Evolutionary conservation across 2,888 invertebrate genomes (phyloP).

Genomic region (Micoletzkya japonica): DNA sequence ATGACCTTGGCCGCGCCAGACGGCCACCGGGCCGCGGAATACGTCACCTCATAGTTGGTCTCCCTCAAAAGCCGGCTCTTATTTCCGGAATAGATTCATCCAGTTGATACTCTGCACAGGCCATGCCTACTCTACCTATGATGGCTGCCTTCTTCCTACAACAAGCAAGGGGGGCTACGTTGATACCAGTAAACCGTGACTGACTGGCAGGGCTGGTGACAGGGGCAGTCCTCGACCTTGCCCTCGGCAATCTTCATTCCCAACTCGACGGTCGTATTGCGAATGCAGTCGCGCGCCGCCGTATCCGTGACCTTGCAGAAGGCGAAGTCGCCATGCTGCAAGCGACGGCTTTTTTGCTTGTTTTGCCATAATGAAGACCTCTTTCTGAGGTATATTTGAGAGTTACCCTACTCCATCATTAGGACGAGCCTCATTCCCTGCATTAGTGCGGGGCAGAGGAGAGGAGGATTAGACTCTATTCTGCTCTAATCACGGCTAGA

Average conservation of each 20-base stretch:
- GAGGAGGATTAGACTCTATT: too few relatives aligned
- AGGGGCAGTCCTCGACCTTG: conserved; percentile 49
- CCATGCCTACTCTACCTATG: too few relatives aligned
- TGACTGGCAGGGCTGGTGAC: conserved; percentile 62
- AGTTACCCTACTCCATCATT: too few relatives aligned
- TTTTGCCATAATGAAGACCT: too few relatives aligned
- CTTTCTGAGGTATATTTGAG: too few relatives aligned
- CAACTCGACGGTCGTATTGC: conserved; percentile 54
- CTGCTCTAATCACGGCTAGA: background rate
- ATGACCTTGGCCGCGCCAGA: conserved; percentile 63
- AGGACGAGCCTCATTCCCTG: too few relatives aligned
- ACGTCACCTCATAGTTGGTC: conserved; percentile 63
- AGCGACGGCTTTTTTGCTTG: background rate
- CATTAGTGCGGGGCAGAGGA: too few relatives aligned
- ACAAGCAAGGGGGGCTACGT: too few relatives aligned
- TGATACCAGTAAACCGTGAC: too few relatives aligned
- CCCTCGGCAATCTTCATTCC: conserved; percentile 50
- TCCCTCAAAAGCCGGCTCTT: conserved; percentile 43
- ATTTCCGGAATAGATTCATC: conserved; percentile 6
- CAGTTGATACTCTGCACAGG: conserved; percentile 11
- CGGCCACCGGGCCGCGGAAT: conserved; percentile 63
- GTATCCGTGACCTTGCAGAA: conserved; percentile 50
- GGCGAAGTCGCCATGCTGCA: conserved; percentile 3
- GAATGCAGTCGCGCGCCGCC: conserved; percentile 57
- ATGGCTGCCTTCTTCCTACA: too few relatives aligned